Evolutionary conservation across 2,113 vertebrate species (phyloP), one percentile per base, ranked within the genome.

Genomic region (Callaeas wilsoni): DNA sequence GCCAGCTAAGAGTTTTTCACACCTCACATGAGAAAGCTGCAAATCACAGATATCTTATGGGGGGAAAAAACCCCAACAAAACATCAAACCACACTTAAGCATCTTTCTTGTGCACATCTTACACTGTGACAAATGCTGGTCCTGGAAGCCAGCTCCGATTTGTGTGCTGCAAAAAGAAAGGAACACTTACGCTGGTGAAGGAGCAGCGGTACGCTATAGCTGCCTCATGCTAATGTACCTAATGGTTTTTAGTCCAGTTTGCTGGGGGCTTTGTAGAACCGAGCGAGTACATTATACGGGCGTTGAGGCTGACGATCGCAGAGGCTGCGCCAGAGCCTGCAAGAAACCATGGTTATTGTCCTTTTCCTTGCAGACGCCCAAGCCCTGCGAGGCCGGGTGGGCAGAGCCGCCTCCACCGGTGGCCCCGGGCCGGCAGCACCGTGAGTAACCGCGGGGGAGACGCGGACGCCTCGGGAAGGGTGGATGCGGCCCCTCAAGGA

Each of bases 141-240:
- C 76, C 33, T 79, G 60, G 63, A 32, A 57, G 57, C 3, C 4
- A 35, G 53, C 55, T 70, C 47, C 4, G 3, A 17, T 68, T 8
- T 20, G 32, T 6, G 21, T 17, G 56, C 65, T 84, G 33, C 23
- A 26, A 68, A 56, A 32, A 75, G 39, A 49, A 49, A 44, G n/a
- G 23, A 30, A 14, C 13, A 7, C 12, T 78, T 7, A 7, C 0
- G 33, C 15, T 50, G 69, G 41, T 20, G 70, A 42, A 46, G 65
- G 71, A 35, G n/a, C 9, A 9, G 1, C 30, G 41, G 41, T 12
- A 4, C 16, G 3, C 9, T 15, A 2, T 0, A 39, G 57, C 42
- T 23, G 4, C 39, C 47, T 46, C 44, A 4, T 3, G 79, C 62
- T 21, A 56, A 23, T 26, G 70, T 15, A 27, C 67, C 49, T 19